Percentiles rank a stretch among this genome's conserved stretches.
Evolutionary conservation across 2,888 invertebrate species (phyloP).

Genomic region (Argyra leucocephala): DNA sequence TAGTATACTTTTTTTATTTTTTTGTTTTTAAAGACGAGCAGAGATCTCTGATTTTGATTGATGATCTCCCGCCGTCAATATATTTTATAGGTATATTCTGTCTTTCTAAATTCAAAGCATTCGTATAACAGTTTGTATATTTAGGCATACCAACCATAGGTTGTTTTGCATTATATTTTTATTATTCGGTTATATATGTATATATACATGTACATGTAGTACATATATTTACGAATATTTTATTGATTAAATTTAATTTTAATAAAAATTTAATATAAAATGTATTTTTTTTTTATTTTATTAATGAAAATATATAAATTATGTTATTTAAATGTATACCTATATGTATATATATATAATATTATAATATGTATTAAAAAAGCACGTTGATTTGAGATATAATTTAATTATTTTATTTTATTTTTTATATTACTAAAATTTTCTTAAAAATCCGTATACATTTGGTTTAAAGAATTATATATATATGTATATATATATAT

Average conservation of each 20-base stretch:
- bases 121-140: neutral
- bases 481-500: too few species aligned
- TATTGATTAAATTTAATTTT: neutral
- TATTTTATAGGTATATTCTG: neutral
- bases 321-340: neutral
- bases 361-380: neutral
- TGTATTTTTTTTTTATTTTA: neutral
- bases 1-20: neutral
- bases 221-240: too few species aligned
- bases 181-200: neutral
- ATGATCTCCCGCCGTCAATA: constrained; percentile 1
- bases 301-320: neutral
- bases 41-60: constrained; percentile 3
- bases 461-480: neutral
- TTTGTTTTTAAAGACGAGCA: neutral
- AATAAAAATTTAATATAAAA: neutral
- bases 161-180: neutral
- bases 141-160: neutral
- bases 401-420: neutral
- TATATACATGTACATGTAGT: too few species aligned
- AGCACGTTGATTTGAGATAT: neutral
- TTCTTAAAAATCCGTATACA: neutral
- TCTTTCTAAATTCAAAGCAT: neutral
- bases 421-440: neutral
- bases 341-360: neutral